phyloP scores from a whole-genome alignment of 2,797 vertebrate species.

The Xerus rutilus region DNA sequence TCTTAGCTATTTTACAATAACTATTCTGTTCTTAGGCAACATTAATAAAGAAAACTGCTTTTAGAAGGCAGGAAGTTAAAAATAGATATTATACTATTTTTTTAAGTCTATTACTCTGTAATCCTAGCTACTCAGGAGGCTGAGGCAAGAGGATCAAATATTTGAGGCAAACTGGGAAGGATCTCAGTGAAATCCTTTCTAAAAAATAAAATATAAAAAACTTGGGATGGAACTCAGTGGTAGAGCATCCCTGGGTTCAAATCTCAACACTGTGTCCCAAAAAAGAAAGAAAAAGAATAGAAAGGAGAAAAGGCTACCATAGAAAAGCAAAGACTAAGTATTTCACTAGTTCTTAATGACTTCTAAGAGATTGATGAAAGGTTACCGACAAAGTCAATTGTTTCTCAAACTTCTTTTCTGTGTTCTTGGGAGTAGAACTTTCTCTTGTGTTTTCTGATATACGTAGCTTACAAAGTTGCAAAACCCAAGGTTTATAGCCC shows the following conservation, averaged over 20 bases:
- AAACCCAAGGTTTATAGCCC: background rate
- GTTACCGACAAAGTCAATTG: background rate
- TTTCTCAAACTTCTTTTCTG: background rate
- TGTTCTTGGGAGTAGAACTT: background rate
- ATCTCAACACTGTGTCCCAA: rapidly evolving
- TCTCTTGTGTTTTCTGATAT: background rate
- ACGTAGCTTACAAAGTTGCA: background rate
- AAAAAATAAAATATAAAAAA: no score
- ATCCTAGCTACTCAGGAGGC: background rate
- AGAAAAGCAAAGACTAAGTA: background rate
- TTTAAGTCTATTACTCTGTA: background rate
- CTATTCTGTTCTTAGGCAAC: background rate
- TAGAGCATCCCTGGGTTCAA: background rate
- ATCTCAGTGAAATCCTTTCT: no score
- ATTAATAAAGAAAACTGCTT: background rate
- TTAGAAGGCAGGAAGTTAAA: background rate
- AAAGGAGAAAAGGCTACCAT: background rate
- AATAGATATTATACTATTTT: background rate
- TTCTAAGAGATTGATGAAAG: background rate
- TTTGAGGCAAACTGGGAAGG: background rate
- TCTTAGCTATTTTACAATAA: background rate
- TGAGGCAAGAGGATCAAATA: background rate
- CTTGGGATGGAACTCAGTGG: no score
- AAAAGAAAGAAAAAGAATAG: background rate
- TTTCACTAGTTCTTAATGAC: background rate